Percentiles rank a stretch among this genome's conserved stretches.
Conservation (phyloP, 2,888 invertebrate species). For the Athrips mouffetella region DNA sequence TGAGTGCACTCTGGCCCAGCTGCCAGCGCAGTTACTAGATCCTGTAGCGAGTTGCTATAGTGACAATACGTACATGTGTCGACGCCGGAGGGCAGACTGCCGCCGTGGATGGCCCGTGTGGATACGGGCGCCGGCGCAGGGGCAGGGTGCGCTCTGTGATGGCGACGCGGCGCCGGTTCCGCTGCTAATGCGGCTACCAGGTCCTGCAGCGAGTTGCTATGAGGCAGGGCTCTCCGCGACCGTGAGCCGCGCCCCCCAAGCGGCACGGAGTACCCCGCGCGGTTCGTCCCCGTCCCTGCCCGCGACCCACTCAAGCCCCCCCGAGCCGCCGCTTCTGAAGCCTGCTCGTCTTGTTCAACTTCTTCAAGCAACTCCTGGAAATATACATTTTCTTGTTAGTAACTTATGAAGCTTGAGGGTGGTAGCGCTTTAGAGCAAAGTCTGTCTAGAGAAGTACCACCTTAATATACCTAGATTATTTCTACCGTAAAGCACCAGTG, state of each 20-base stretch:
- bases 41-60: conserved; percentile 34
- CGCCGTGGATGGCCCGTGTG: conserved; percentile 66
- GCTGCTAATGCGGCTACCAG: conserved; percentile 74
- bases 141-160: conserved; percentile 40
- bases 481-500: too few species aligned
- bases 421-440: too few species aligned
- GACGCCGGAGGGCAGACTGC: conserved; percentile 70
- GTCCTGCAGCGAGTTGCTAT: conserved; percentile 78
- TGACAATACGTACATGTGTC: conserved; percentile 61
- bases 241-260: conserved; percentile 46
- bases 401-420: too few species aligned
- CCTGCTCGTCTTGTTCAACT: conserved; percentile 86
- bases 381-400: too few species aligned
- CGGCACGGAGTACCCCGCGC: conserved; percentile 57
- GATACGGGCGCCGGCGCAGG: conserved; percentile 51
- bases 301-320: conserved; percentile 55
- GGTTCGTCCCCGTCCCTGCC: conserved; percentile 47
- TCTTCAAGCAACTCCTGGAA: conserved; percentile 85
- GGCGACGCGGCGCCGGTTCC: conserved; percentile 47
- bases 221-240: conserved; percentile 60
- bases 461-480: too few species aligned
- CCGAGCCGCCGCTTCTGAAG: conserved; percentile 73
- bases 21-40: conserved; percentile 76
- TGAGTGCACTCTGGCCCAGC: conserved; percentile 48
- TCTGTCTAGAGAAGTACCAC: too few species aligned